Evolutionary conservation across 2,797 vertebrate species (phyloP), one percentile per base, ranked within the genome.

Genomic region (Neostethus bicornis): DNA sequence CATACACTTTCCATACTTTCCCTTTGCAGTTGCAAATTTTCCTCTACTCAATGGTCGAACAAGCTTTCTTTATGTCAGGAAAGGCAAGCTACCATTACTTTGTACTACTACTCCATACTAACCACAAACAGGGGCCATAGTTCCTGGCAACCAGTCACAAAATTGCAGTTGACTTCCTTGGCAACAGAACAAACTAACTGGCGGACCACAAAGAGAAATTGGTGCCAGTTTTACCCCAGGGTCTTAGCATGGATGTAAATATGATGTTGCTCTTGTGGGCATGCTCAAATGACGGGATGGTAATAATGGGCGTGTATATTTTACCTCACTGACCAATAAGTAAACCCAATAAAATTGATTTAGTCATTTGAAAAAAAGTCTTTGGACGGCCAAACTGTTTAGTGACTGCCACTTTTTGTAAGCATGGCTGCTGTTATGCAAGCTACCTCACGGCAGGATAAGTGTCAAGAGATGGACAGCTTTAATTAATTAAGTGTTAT

Each of bases 151-250:
- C 84, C 81, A 83, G 70, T 85, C 71, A 77, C 77, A 85, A 83
- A 83, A 91, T 88, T 86, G 85, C 79, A 78, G 75, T 80, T 77
- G 85, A 89, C 84, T 85, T 87, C 84, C 76, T 86, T 90, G 89
- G 86, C 82, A 80, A 70, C 45, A 53, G 65, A 88, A 84, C 72
- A 87, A 73, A 86, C 75, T 76, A 76, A 81, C 77, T 75, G 61
- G 80, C 70, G 61, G 70, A 75, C 88, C 88, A 54, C 80, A 89
- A 75, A 65, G 39, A 67, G 72, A 80, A 71, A 77, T 45, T 73
- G 72, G 54, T 84, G 83, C 83, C 59, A 51, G n/a, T n/a, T 75
- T 83, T 84, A 78, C 80, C 82, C 66, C 49, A 45, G 49, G 66
- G 51, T 77, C 51, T 57, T 83, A 69, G 68, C 68, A 43, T 80